Conservation (phyloP, 2,888 invertebrate species). For the Cybosia mesomella region DNA sequence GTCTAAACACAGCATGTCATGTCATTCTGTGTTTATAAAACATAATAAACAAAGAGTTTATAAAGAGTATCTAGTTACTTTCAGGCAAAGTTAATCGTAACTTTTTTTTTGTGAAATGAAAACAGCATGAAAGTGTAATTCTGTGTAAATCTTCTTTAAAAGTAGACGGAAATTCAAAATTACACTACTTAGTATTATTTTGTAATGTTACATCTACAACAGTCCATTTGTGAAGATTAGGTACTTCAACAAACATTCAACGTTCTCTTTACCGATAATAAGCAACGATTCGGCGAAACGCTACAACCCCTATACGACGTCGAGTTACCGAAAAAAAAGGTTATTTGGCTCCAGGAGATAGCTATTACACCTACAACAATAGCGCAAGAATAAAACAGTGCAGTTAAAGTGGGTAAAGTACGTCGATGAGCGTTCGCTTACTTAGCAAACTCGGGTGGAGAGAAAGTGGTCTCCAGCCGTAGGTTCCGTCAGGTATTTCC, state of each 20-base stretch:
- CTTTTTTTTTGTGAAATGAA: neutral
- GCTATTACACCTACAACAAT: conserved; percentile 54
- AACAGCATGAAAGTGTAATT: neutral
- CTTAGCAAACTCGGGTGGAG: conserved; percentile 58
- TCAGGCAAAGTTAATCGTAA: neutral
- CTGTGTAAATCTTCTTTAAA: too few species aligned
- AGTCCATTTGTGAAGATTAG: neutral
- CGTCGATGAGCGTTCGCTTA: conserved; percentile 64
- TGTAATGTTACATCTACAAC: neutral
- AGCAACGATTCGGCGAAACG: conserved; percentile 41
- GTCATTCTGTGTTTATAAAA: too few species aligned
- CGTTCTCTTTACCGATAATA: conserved; percentile 26
- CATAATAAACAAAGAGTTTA: too few species aligned
- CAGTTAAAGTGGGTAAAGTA: conserved; percentile 60
- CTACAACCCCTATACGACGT: conserved; percentile 42
- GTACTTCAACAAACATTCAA: neutral
- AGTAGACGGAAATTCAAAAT: too few species aligned
- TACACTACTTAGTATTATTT: neutral
- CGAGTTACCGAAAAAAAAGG: conserved; percentile 43
- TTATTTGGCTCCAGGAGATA: conserved; percentile 43
- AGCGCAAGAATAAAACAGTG: conserved; percentile 54
- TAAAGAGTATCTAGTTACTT: neutral
- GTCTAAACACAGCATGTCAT: too few species aligned
- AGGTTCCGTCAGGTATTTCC: conserved; percentile 68
- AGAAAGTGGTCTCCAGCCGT: conserved; percentile 52